Evolutionary conservation across 2,888 invertebrate species (phyloP).

Genomic region (Fabriciana adippe): DNA sequence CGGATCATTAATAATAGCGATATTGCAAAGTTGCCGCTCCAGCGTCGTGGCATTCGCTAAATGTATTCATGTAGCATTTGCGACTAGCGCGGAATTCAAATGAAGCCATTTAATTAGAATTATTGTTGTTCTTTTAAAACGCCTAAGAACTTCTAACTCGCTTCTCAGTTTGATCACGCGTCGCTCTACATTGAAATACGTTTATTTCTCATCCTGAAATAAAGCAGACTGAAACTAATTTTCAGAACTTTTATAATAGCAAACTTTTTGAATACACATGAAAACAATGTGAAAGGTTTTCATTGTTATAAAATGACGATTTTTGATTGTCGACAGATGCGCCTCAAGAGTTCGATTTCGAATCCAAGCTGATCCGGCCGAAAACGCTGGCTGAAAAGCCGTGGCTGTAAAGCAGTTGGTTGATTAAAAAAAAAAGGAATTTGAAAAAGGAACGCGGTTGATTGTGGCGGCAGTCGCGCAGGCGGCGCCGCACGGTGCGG

Average conservation of each 20-base stretch:
- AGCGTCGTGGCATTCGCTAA: constrained; percentile 39
- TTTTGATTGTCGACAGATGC: constrained; percentile 51
- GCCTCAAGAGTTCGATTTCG: constrained; percentile 39
- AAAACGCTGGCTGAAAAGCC: constrained; percentile 45
- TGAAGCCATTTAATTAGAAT: constrained; percentile 58
- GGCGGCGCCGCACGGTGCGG: constrained; percentile 62
- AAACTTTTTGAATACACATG: constrained; percentile 4
- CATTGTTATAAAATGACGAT: constrained; percentile 13
- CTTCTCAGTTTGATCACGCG: constrained; percentile 61
- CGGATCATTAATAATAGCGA: constrained; percentile 31
- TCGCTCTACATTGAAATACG: constrained; percentile 54
- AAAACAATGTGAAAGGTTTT: constrained; percentile 15
- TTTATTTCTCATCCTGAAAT: constrained; percentile 50
- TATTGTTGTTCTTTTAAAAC: constrained; percentile 57
- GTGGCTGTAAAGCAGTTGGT: constrained; percentile 27
- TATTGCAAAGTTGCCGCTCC: constrained; percentile 33
- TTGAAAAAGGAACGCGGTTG: constrained; percentile 45
- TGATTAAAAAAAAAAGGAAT: constrained; percentile 38
- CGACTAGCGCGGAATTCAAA: constrained; percentile 43
- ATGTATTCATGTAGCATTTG: constrained; percentile 47
- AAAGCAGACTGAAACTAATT: constrained; percentile 50
- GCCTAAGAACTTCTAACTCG: constrained; percentile 43
- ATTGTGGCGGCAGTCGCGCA: constrained; percentile 59
- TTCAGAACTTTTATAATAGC: constrained; percentile 33
- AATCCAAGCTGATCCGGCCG: constrained; percentile 44